Evolutionary conservation across 2,888 invertebrate genomes (phyloP), one percentile per base, ranked within the genome.

Genomic region (Nomada lathburiana): DNA sequence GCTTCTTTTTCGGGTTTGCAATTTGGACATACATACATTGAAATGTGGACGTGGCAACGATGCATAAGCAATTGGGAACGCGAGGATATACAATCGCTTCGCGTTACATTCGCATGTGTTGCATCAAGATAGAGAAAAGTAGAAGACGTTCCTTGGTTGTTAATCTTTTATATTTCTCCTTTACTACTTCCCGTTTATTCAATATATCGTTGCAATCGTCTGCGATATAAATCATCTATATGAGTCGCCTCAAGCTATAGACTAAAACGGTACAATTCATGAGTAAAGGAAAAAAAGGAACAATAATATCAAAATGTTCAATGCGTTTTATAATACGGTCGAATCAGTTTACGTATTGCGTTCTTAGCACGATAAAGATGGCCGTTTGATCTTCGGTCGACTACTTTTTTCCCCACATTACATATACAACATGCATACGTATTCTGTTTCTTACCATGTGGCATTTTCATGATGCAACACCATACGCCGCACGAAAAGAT

Each of bases 81-180:
- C 69, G 57, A 50, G 65, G 52, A 52, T 63, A 64, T 29, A 68
- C 64, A 64, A 64, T 65, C 42, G 72, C 67, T 64, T 75, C 26
- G 53, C 53, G 59, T 69, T 77, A 50, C 67, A 76, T 77, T 68
- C 74, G 63, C 57, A 50, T 47, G 64, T 62, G 63, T 75, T 36
- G 59, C 29, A 44, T n/a, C 52, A 50, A 72, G 80, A 76, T 65
- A 70, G 60, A 69, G 44, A 47, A 29, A 26, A 64, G 68, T 71
- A 60, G 10, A 53, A 73, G 50, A 26, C 70, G 62, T 83, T 79
- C 64, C 72, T 84, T 75, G 78, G 55, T 67, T 76, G 72, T 76
- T 71, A 77, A 84, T 81, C 72, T 69, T 60, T 55, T 65, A 20
- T n/a, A 18, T 26, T 60, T 53, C 69, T 60, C 42, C 52, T 70